phyloP scores from a whole-genome alignment of 1,140 invertebrate genomes.

The Daktulosphaira vitifoliae region DNA sequence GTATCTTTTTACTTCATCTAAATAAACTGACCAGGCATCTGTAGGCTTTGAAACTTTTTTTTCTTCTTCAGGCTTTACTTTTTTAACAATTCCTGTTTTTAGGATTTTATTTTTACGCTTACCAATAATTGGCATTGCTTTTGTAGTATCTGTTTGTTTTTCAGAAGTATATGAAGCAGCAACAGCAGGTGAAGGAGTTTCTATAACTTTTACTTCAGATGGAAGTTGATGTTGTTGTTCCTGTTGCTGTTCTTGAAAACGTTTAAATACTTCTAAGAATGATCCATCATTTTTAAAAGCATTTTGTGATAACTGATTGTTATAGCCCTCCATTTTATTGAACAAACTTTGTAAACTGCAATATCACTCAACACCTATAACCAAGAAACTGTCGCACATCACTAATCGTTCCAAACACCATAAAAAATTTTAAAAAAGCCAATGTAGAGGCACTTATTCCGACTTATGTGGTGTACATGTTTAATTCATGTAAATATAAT shows the following conservation, averaged over 20 bases:
- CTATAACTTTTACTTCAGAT: conserved; percentile 40
- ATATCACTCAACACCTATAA: conserved; percentile 28
- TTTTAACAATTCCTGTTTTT: conserved; percentile 82
- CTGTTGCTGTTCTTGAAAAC: conserved; percentile 58
- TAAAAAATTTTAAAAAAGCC: conserved; percentile 12
- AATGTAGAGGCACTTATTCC: background rate
- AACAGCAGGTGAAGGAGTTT: conserved; percentile 6
- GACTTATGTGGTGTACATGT: background rate
- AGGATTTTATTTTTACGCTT: conserved; percentile 75
- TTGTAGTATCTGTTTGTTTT: conserved; percentile 11
- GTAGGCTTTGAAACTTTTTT: conserved; percentile 56
- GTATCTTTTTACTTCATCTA: conserved; percentile 87
- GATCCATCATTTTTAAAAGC: conserved; percentile 76
- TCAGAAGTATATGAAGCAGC: background rate
- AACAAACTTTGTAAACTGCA: conserved; percentile 13
- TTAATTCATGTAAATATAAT: background rate
- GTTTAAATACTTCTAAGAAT: conserved; percentile 82
- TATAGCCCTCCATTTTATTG: conserved; percentile 8
- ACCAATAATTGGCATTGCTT: conserved; percentile 48
- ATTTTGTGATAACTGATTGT: conserved; percentile 42
- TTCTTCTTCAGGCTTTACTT: conserved; percentile 58
- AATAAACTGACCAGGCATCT: conserved; percentile 85
- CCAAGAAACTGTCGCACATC: conserved; percentile 30
- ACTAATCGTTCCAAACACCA: conserved; percentile 20
- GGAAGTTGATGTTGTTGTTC: conserved; percentile 43